Percentiles rank a stretch among this genome's conserved stretches.
Conservation (phyloP, 1,140 invertebrate species). For the Drosophila pachea region DNA sequence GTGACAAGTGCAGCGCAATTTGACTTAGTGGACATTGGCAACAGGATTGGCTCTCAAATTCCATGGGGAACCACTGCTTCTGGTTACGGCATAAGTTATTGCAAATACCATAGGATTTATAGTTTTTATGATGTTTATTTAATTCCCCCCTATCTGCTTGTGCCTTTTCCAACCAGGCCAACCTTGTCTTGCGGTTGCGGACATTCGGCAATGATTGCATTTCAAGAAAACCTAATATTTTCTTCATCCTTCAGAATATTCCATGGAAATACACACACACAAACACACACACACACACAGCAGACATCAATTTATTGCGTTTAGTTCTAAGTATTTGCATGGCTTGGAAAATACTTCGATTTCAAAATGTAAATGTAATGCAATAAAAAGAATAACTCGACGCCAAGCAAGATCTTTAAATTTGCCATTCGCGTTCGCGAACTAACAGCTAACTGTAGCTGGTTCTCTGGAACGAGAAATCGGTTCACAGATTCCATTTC, state of each 20-base stretch:
- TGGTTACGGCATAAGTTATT: constrained; percentile 14
- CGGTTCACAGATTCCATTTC: no score
- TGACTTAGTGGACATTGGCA: constrained; percentile 36
- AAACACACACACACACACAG: not conserved
- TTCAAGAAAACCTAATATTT: not conserved
- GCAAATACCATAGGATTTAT: constrained; percentile 36
- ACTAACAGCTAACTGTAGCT: no score
- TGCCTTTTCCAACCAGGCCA: not conserved
- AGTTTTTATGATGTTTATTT: constrained; percentile 28
- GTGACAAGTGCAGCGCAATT: constrained; percentile 49
- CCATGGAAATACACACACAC: not conserved
- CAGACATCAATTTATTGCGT: no score
- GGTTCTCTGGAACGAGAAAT: no score
- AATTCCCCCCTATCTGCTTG: not conserved
- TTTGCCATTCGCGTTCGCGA: no score
- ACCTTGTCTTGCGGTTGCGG: not conserved
- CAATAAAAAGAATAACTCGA: no score
- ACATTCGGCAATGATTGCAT: not conserved
- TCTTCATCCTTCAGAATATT: not conserved
- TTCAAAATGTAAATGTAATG: no score
- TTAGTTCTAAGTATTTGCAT: no score
- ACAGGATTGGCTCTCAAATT: constrained; percentile 27
- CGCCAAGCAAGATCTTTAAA: no score
- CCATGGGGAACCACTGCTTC: constrained; percentile 6
- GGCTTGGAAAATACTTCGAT: no score